Conservation (phyloP, 2,113 vertebrate species). For the Neodon shergylaensis region DNA sequence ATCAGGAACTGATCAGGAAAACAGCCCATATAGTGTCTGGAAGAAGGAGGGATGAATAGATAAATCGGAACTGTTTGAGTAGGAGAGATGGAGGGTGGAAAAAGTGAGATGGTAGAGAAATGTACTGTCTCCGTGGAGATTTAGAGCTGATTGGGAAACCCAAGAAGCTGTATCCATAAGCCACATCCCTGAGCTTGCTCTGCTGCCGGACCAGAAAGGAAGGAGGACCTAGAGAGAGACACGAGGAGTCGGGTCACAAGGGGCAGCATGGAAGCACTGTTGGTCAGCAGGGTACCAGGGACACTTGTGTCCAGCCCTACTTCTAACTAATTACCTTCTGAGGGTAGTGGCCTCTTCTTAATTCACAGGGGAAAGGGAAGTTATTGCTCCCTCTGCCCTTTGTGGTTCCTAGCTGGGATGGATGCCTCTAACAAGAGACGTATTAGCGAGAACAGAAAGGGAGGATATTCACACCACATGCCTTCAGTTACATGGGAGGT, state of each 20-base stretch:
- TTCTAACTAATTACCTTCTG: background rate
- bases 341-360: background rate
- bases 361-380: background rate
- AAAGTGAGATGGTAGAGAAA: background rate
- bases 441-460: background rate
- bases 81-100: background rate
- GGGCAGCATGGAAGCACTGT: background rate
- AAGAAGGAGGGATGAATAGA: background rate
- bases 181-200: background rate
- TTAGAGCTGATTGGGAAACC: background rate
- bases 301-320: background rate
- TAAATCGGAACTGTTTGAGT: background rate
- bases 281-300: background rate
- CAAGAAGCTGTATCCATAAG: background rate
- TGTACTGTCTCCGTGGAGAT: background rate
- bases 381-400: background rate
- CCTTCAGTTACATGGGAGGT: too few relatives aligned
- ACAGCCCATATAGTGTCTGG: background rate
- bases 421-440: background rate
- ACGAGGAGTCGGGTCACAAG: background rate
- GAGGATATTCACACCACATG: background rate
- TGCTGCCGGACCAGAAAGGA: background rate
- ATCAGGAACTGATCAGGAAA: background rate
- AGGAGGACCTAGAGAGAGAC: background rate
- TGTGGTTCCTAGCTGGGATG: background rate